phyloP scores from a whole-genome alignment of 2,797 vertebrate genomes.

The Enteromius mattozi region DNA sequence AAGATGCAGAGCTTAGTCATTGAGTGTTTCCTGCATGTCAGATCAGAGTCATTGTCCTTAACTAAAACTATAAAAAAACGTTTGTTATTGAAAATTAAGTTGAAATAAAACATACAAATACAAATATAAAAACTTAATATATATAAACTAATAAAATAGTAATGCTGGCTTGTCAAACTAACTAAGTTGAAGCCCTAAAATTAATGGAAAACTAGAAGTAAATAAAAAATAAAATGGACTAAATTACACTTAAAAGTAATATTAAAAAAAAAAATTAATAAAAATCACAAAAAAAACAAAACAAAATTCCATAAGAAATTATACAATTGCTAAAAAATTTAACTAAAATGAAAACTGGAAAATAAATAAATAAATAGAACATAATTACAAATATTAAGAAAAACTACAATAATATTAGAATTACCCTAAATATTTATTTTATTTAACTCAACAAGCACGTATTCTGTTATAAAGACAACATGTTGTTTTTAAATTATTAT shows the following conservation, averaged over 20 bases:
- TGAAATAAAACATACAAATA: background rate
- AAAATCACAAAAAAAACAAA: no score
- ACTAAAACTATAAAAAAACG: background rate
- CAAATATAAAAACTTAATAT: background rate
- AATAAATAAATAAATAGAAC: no score
- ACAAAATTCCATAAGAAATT: background rate
- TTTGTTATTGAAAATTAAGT: background rate
- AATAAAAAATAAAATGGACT: no score
- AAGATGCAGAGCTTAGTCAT: background rate
- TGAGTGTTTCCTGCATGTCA: background rate
- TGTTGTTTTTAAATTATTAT: background rate
- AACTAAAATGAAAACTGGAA: no score
- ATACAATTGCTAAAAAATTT: background rate
- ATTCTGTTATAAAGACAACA: background rate
- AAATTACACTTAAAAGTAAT: background rate
- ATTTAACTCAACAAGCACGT: no score
- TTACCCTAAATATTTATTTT: background rate
- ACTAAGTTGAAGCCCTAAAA: background rate
- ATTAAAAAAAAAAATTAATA: background rate
- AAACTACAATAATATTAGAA: background rate
- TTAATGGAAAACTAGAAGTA: background rate
- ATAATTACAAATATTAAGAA: no score
- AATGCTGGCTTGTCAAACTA: background rate
- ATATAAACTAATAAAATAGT: background rate
- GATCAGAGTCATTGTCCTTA: background rate